Evolutionary conservation across 1,140 invertebrate genomes (phyloP).

Genomic region (Ceratina australensis): DNA sequence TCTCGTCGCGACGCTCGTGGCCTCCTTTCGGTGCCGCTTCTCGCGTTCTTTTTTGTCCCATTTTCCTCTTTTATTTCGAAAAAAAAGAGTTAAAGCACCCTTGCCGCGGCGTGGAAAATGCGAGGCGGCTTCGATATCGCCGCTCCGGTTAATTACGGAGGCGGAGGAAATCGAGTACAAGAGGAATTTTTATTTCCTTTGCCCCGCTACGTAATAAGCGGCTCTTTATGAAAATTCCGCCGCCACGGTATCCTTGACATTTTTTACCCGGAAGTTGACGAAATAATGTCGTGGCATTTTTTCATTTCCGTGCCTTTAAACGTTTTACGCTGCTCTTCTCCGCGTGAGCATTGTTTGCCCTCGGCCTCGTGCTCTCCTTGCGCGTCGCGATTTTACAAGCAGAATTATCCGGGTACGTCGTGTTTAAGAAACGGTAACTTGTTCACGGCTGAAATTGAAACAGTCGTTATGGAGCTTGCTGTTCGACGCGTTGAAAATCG

Average conservation of each 20-base stretch:
- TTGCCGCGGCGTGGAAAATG: background rate
- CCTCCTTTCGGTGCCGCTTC: slow-evolving; percentile 45
- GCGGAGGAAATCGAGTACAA: background rate
- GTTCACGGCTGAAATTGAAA: too few species aligned
- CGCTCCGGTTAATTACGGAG: background rate
- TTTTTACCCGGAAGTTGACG: slow-evolving; percentile 1
- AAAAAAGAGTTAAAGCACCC: background rate
- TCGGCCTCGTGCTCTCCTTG: background rate
- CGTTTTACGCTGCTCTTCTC: background rate
- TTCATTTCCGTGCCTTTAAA: background rate
- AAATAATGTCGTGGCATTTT: background rate
- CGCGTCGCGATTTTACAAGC: slow-evolving; percentile 10
- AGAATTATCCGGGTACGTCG: too few species aligned
- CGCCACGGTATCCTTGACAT: background rate
- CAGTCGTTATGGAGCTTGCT: background rate
- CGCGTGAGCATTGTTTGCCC: slow-evolving; percentile 28
- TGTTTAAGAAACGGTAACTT: too few species aligned
- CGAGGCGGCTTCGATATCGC: background rate
- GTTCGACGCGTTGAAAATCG: background rate
- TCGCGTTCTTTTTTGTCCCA: slow-evolving; percentile 15
- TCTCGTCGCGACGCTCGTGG: slow-evolving; percentile 50
- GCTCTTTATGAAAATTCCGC: slow-evolving; percentile 14
- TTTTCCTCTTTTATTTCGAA: background rate
- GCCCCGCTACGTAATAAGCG: background rate
- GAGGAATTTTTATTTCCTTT: slow-evolving; percentile 21